Conservation (phyloP, 2,888 invertebrate genomes). For the Pelosia muscerda region DNA sequence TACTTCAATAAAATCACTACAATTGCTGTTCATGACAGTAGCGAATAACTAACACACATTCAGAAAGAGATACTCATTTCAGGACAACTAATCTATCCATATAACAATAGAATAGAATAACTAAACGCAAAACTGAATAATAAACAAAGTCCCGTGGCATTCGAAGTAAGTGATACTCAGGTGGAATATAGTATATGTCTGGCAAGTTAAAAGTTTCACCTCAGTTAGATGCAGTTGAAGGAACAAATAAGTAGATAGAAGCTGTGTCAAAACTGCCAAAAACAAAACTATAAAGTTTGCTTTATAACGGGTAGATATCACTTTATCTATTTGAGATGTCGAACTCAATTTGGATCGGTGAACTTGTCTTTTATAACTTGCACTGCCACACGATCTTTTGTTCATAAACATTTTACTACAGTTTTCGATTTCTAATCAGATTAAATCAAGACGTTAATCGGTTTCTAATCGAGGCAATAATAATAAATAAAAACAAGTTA, state of each 20-base stretch:
- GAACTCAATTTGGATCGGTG: slow-evolving; percentile 79
- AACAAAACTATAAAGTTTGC: slow-evolving; percentile 87
- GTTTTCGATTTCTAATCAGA: slow-evolving; percentile 55
- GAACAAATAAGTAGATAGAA: slow-evolving; percentile 86
- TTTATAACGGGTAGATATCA: slow-evolving; percentile 82
- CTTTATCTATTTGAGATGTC: slow-evolving; percentile 85
- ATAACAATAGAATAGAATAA: slow-evolving; percentile 58
- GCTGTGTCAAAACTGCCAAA: slow-evolving; percentile 86
- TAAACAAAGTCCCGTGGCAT: slow-evolving; percentile 70
- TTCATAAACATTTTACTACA: slow-evolving; percentile 51
- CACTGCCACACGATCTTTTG: slow-evolving; percentile 52
- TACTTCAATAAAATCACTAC: slow-evolving; percentile 41
- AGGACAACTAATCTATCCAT: slow-evolving; percentile 50
- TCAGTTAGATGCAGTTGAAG: slow-evolving; percentile 78
- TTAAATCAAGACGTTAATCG: slow-evolving; percentile 46
- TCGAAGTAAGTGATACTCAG: slow-evolving; percentile 75
- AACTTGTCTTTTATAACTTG: slow-evolving; percentile 69
- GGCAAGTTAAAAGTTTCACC: slow-evolving; percentile 82
- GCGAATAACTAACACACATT: slow-evolving; percentile 33
- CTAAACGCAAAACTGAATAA: slow-evolving; percentile 50
- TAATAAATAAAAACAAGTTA: slow-evolving; percentile 64
- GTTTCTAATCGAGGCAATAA: slow-evolving; percentile 57
- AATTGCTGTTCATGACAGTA: slow-evolving; percentile 34
- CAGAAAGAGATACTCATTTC: slow-evolving; percentile 20
- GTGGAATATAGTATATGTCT: slow-evolving; percentile 77